A percentile compares a stretch with the other conserved stretches of the same genome.
Evolutionary conservation across 2,797 vertebrate species (phyloP).

Genomic region (Falco cherrug): DNA sequence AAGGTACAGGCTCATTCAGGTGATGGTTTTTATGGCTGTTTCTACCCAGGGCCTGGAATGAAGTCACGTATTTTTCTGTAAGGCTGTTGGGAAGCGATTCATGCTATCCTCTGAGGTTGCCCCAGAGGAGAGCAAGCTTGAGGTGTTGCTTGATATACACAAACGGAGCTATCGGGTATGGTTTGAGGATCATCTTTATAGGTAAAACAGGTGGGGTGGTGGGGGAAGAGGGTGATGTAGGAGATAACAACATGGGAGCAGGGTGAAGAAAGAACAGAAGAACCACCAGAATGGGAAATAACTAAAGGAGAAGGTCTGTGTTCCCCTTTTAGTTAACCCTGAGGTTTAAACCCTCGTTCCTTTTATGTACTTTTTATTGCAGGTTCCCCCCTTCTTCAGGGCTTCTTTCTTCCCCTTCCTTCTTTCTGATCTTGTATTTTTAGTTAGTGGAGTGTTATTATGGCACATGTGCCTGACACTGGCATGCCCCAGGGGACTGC

Average conservation of each 20-base stretch:
- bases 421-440: neutral
- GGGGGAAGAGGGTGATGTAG: neutral
- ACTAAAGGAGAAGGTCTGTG: neutral
- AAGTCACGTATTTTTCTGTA: neutral
- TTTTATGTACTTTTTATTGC: neutral
- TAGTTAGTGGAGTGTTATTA: neutral
- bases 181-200: neutral
- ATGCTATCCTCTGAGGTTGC: neutral
- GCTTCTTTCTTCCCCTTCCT: neutral
- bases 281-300: neutral
- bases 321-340: neutral
- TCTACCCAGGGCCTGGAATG: neutral
- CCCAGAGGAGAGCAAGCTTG: neutral
- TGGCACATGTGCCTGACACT: neutral
- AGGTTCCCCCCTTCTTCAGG: neutral
- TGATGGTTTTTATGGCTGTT: neutral
- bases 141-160: neutral
- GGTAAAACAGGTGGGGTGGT: neutral
- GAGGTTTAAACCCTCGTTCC: neutral
- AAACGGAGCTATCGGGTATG: neutral
- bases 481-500: neutral
- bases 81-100: neutral
- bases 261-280: neutral
- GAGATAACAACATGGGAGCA: neutral
- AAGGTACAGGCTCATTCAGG: slow-evolving; percentile 83